Conservation (phyloP, 1,140 invertebrate species). For the Tetramorium simillimum region DNA sequence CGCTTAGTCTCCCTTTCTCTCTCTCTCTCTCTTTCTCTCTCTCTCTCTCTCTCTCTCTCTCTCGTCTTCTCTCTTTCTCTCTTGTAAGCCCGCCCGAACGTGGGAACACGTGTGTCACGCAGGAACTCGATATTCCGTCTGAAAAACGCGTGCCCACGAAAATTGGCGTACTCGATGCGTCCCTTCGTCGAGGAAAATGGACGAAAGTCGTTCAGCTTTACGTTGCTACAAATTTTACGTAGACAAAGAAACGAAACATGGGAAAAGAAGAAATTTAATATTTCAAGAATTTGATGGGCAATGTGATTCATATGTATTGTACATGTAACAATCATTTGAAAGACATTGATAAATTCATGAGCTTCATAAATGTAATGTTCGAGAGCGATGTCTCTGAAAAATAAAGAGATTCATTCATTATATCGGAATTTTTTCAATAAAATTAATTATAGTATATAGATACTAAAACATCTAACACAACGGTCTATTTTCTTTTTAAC, state of each 20-base stretch:
- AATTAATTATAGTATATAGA: background rate
- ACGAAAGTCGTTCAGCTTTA: conserved; percentile 1
- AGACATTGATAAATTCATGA: background rate
- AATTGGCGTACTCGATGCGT: conserved; percentile 30
- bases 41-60: background rate
- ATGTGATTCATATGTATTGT: background rate
- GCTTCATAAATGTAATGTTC: background rate
- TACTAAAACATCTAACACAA: background rate
- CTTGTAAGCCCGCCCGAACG: background rate
- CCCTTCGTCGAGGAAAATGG: background rate
- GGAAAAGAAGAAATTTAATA: background rate
- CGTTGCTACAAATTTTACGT: background rate
- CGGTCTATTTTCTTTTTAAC: background rate
- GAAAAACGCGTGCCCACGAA: conserved; percentile 25
- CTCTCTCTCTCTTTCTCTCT: background rate
- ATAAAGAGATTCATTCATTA: background rate
- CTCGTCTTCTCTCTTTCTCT: background rate
- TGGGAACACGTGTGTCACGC: conserved; percentile 39
- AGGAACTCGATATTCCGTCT: conserved; percentile 30
- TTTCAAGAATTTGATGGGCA: background rate
- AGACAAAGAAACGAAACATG: background rate
- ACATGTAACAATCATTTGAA: background rate
- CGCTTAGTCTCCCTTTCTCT: background rate
- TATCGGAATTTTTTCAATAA: background rate
- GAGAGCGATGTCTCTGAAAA: background rate